Base-by-base conservation (phyloP, 2,888 invertebrate species). In the Villa cingulata region DNA sequence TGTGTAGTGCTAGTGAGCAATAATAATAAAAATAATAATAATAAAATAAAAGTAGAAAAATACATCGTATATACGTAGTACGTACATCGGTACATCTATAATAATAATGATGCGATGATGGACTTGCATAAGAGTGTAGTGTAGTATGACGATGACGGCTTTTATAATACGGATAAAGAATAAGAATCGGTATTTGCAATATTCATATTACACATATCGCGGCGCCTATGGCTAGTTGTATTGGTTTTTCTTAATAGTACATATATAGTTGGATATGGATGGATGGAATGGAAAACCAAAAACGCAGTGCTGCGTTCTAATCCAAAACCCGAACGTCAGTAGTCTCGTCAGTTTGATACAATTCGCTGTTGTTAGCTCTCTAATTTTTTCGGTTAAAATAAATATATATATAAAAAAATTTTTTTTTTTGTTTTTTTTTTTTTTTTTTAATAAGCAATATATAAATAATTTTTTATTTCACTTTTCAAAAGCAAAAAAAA, bases 351-450 rank as follows among this genome's bases (percentile, higher is more conserved):
- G 57, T 58, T 57, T 54, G 57, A 56, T 55, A 56, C 56, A 59
- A 59, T 57, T 59, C 58, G 58, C 59, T 59, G 58, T 55, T 56
- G 58, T 56, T 56, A 54, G 57, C 55, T 56, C 55, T 57, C 54
- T 54, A 54, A 32, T 54, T 54, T n/a, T 53, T 55, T 53, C 53
- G 53, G 54, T 54, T 55, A 51, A 53, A 49, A n/a, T n/a, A 51
- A 51, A 44, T 45, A 48, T 52, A 48, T 40, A 49, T 48, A 53
- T 37, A 48, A 51, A 47, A 41, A 44, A 45, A 48, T 48, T 41
- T 41, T 29, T 4, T 16, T 16, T 20, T 20, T 29, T 34, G 12
- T 32, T 32, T 42, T 17, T 42, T 23, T 43, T 37, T 37, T 23
- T 23, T 23, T 23, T 23, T 23, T 23, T 6, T 6, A 23, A 23